Conservation (phyloP, 30 jellyfish, hydroid and myxozoan genomes). For the Hydra vulgaris region DNA sequence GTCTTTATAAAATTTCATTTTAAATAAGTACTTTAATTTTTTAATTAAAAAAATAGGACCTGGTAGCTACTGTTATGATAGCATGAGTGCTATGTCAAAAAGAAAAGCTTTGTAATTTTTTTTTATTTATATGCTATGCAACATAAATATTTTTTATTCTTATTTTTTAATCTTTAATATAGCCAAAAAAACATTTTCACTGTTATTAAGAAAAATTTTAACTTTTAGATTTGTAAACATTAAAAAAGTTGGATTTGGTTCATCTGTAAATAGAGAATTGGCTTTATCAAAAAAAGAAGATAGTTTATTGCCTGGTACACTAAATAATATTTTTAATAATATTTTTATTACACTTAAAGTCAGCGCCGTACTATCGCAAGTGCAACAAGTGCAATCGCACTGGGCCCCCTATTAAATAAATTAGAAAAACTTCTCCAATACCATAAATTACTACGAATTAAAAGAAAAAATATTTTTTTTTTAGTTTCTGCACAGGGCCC, state of each 20-base stretch:
- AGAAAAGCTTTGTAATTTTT: constrained; percentile 68
- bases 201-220: neutral
- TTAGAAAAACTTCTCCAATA: no score
- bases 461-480: no score
- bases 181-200: neutral
- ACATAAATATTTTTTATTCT: no score
- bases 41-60: constrained; percentile 41
- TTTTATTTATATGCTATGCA: neutral
- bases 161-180: neutral
- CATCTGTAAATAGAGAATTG: constrained; percentile 45
- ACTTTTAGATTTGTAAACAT: constrained; percentile 51
- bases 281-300: constrained; percentile 62
- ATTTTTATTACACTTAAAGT: no score
- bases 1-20: neutral
- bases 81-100: constrained; percentile 39
- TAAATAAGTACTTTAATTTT: neutral
- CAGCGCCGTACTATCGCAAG: no score
- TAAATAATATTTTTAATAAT: no score
- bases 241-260: constrained; percentile 77
- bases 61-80: constrained; percentile 64
- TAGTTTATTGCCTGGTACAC: constrained; percentile 48
- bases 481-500: no score
- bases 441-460: no score
- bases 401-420: no score
- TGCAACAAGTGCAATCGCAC: no score